Evolutionary conservation across 92 coral and sea anemone genomes (phyloP), one percentile per base, ranked within the genome.

Genomic region (Epizoanthus illoricatus): DNA sequence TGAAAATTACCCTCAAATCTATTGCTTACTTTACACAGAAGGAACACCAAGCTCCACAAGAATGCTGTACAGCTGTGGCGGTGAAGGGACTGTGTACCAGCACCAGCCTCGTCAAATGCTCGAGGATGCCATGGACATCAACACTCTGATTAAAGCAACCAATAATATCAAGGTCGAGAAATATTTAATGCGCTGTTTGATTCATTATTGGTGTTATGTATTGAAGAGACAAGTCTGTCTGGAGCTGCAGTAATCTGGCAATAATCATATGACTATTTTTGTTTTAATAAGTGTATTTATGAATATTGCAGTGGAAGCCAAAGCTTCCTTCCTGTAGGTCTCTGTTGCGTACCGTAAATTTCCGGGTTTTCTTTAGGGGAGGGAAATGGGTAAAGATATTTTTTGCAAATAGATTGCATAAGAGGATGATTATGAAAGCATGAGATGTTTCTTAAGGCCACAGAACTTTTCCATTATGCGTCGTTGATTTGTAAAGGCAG

Each of bases 41-140:
- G 85, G 69, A 61, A 65, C 49, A 24, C 7, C 58, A 7, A 55
- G 67, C 55, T 40, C 74, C 18, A 65, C 54, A 19, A 64, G 70
- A 56, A 83, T 89, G 67, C 67, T 96, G 85, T 96, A 96, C 91
- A 96, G 99, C 80, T 96, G 99, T 83, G 92, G 94, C 20, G 99
- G 99, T 45, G 99, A 96, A 41, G 99, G 99, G n/a, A 78, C 81
- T 21, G 98, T 96, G 19, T 85, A 88, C 45, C 90, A 88, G 64
- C 99, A 96, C 85, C 88, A 79, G 13, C 92, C 98, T 49, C 91
- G 89, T 0, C 90, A 85, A 71, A 81, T 91, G 65, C 82, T 93
- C 66, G 93, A 89, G 1, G 99, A 93, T 47, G 93, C 97, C 20
- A 78, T 88, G 60, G 92, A 93, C 80, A 87, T 96, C 19, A 87